These are phyloP conservation scores for Perizoma affinitatum DNA, from an alignment of 2,888 invertebrate species.

Conservation along the genomic window DNA sequence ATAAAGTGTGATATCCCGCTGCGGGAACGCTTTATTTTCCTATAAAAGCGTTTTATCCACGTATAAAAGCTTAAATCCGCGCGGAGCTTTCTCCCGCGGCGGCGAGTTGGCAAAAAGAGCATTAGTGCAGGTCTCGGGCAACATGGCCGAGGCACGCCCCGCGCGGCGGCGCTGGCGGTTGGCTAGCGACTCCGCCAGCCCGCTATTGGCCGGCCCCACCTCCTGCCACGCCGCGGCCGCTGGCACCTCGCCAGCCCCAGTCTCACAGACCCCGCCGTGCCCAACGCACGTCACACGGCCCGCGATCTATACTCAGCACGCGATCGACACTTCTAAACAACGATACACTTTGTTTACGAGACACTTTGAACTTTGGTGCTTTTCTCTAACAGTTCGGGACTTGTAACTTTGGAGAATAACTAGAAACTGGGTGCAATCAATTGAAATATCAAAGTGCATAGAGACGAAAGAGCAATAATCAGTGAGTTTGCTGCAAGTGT, in stretches of 20 bases:
- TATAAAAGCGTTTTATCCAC: slow-evolving; percentile 84
- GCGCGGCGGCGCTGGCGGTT: slow-evolving; percentile 53
- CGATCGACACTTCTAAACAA: slow-evolving; percentile 35
- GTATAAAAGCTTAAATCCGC: slow-evolving; percentile 84
- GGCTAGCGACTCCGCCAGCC: slow-evolving; percentile 48
- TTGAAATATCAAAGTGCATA: neutral
- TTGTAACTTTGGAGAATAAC: neutral
- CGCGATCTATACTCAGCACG: slow-evolving; percentile 27
- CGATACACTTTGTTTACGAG: slow-evolving; percentile 27
- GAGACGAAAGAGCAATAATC: slow-evolving; percentile 2
- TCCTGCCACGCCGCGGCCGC: slow-evolving; percentile 46
- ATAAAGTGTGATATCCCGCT: slow-evolving; percentile 81
- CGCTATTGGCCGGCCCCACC: slow-evolving; percentile 54
- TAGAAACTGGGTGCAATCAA: neutral
- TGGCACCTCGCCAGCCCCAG: slow-evolving; percentile 34
- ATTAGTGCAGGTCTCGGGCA: slow-evolving; percentile 68
- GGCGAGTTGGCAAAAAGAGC: slow-evolving; percentile 79
- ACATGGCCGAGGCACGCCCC: slow-evolving; percentile 79
- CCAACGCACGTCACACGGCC: slow-evolving; percentile 37
- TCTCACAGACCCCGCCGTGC: slow-evolving; percentile 51
- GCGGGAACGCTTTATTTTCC: slow-evolving; percentile 82
- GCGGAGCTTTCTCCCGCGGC: slow-evolving; percentile 79
- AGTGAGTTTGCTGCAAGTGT: slow-evolving; percentile 8
- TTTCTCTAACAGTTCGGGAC: slow-evolving; percentile 5
- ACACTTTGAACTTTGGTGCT: slow-evolving; percentile 21